Evolutionary conservation across 64 coral and sea anemone species (phyloP), one percentile per base, ranked within the genome.

Genomic region (Anthopleura sola): DNA sequence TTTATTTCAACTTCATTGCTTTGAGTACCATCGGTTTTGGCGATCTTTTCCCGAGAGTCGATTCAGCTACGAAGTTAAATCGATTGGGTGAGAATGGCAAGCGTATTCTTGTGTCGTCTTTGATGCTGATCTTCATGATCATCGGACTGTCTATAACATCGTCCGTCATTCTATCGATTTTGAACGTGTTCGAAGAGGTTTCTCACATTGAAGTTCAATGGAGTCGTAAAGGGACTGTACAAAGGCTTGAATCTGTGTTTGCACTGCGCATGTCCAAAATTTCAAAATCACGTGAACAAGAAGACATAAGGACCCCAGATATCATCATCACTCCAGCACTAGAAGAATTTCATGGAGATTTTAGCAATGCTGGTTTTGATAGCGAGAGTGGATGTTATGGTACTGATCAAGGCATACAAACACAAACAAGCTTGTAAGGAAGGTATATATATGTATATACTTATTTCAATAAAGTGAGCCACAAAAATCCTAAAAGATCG

Each of bases 1-100:
- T 95, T 75, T 95, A 95, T 49, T 95, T 95, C 74, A 91, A 85
- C 33, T 95, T 95, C 51, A 88, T 95, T 60, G 89, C 93, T 2
- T 54, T 91, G 57, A 91, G 88, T 56, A 95, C 93, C 11, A 95
- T 95, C 11, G 93, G 93, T 2, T 95, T 95, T 82, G 93, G 93
- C 1, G 93, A 95, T 60, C 80, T 95, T 54, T 95, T 91, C 37
- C 93, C 93, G 60, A 87, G 93, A 40, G 82, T 88, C 18, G 88
- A 95, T 24, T 53, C 87, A 26, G 75, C 88, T 14, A 54, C 86
- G 74, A 95, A 95, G 87, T 89, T 95, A 2, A 89, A 95, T 84
- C 37, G 74, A 36, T 75, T 95, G 7, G 81, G 48, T 26, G 85
- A 94, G 36, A 91, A 66, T 20, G 93, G 93, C 10, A 95, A 91